Base-by-base conservation (phyloP, 2,113 vertebrate species). In the Picathartes gymnocephalus region DNA sequence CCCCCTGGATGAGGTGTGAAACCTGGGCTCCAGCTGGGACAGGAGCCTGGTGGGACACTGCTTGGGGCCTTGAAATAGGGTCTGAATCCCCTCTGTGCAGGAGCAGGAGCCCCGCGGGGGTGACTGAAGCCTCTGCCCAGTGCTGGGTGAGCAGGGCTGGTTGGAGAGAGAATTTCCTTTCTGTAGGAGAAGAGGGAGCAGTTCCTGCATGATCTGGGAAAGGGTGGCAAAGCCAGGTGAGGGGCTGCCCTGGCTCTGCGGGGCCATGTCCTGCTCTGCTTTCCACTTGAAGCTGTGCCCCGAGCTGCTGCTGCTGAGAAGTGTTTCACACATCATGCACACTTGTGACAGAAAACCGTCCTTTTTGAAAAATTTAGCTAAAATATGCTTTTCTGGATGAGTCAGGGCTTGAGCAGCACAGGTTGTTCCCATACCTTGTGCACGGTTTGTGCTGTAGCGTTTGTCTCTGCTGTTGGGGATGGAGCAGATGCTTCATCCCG, bases 301-400 rank as follows among this genome's bases (percentile, higher is more conserved):
- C 3, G 5, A 69, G 39, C 56, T 42, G 8, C 57, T 37, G 48
- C 66, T 71, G 37, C 71, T 76, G 47, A 11, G 6, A 13, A 30
- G 37, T 1, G 11, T 35, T 11, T 25, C 60, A 14, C 6, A 19
- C 8, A 8, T 23, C 42, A 11, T 0, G 0, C 45, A 15, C 45
- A 4, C 31, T 45, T 58, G 42, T 8, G 56, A 27, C 28, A 84
- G 27, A 42, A 71, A 87, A 7, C 23, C 3, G 28, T 37, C 31
- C 31, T 33, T 91, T 78, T 37, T 19, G 69, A 86, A 88, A 83
- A 70, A 58, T 2, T 7, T 50, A 19, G 39, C n/a, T 19, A 37
- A 77, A 91, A 51, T 8, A 14, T 8, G 65, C 31, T 79, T 79
- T 91, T 76, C 35, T 94, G 48, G 27, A 51, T 62, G 56, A 56